Evolutionary conservation across 2,113 vertebrate species (phyloP).

Genomic region (Dissostichus mawsoni): DNA sequence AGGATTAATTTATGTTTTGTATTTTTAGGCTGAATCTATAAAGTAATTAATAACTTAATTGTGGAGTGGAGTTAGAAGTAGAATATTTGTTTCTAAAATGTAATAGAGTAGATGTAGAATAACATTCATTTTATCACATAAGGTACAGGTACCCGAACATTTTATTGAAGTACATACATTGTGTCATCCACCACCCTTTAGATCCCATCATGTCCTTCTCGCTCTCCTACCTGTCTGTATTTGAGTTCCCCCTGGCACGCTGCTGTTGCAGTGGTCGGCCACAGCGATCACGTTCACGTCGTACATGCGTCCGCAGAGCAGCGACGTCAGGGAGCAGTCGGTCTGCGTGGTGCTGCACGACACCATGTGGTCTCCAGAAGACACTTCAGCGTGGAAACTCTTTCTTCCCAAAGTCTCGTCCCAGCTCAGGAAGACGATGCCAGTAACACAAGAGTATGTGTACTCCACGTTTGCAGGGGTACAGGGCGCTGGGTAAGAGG

Average conservation of each 20-base stretch:
- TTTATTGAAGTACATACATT: too few species aligned
- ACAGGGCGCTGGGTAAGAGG: conserved; percentile 75
- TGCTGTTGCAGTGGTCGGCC: conserved; percentile 81
- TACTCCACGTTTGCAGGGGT: conserved; percentile 68
- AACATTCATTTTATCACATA: too few species aligned
- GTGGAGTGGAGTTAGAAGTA: too few species aligned
- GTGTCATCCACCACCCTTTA: neutral
- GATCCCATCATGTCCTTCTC: too few species aligned
- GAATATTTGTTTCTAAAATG: too few species aligned
- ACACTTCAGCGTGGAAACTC: conserved; percentile 51
- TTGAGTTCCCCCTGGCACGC: conserved; percentile 44
- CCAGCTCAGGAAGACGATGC: conserved; percentile 76
- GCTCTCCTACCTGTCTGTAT: conserved; percentile 75
- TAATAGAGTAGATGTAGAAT: too few species aligned
- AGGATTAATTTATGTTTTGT: too few species aligned
- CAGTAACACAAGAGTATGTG: conserved; percentile 71
- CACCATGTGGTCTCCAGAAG: conserved; percentile 38
- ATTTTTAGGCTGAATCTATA: too few species aligned
- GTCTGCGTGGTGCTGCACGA: conserved; percentile 65
- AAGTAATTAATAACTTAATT: too few species aligned
- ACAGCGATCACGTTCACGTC: conserved; percentile 68
- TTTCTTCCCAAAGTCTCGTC: conserved; percentile 72
- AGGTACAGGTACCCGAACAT: too few species aligned
- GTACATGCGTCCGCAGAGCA: conserved; percentile 79
- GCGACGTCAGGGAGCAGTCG: conserved; percentile 56